Evolutionary conservation across 1,140 invertebrate species (phyloP), one percentile per base, ranked within the genome.

Genomic region (Cyclina sinensis): DNA sequence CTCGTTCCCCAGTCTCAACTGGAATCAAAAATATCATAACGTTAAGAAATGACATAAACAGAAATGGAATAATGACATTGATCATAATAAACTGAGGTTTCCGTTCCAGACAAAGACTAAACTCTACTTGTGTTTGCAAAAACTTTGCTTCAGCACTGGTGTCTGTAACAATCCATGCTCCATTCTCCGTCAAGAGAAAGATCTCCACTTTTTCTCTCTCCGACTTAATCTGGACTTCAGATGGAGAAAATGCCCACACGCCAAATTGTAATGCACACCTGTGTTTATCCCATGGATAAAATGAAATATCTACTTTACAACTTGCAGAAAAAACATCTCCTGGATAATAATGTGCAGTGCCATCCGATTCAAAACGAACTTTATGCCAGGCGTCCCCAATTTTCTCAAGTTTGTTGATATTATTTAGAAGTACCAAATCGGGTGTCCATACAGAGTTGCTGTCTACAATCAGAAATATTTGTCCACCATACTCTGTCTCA

Each of bases 261-360:
- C 4, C 3, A 24, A 73, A 84, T 11, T 21, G 12, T 11, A 99
- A 99, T 95, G 98, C 98, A 98, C 99, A 98, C 95, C 98, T 98
- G 95, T 98, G 99, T 51, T 97, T 98, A 95, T 99, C 98, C 95
- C 98, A 78, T 96, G 99, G 98, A 94, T 99, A 99, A 0, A 98
- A 90, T 18, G 86, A 90, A 94, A 99, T 99, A 9, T 99, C 98
- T 37, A 98, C 98, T 48, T 98, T 98, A 94, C 98, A 98, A 98
- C 98, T 99, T 59, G 97, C 96, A 54, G 99, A 98, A 37, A 86
- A 76, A 14, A 74, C 32, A 12, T 86, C 51, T 14, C 43, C 46
- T n/a, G 46, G 39, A 39, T 43, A 24, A 16, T 37, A 59, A 37
- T n/a, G 7, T 11, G n/a, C 37, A 96, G 98, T 98, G 24, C 99